Base-by-base conservation (phyloP, 92 coral and sea anemone genomes). In the Plumapathes pennacea region DNA sequence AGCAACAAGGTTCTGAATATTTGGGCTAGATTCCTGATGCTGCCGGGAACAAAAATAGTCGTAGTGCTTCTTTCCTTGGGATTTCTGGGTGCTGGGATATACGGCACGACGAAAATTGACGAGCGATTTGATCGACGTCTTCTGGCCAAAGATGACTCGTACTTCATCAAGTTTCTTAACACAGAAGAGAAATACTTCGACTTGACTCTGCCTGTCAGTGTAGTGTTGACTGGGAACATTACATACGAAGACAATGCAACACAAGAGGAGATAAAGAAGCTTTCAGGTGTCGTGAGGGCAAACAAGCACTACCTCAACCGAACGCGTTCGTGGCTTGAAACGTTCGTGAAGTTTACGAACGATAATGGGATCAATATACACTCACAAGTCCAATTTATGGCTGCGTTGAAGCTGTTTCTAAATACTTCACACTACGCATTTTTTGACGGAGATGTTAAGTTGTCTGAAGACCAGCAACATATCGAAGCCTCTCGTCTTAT, bases 401-500 rank as follows among this genome's bases (percentile, higher is more conserved):
- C 65, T 6, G 30, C 64, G 0, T 46, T 82, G 34, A 75, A 54
- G 33, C 12, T 37, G 1, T 82, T 82, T 58, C 88, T 82, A 8
- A 30, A 40, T 6, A 25, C 46, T 11, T 83, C 83, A 11, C 25
- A 25, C 8, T 70, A 57, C 46, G 30, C 68, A 19, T 54, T 54
- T 34, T 80, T 83, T 54, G 74, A 60, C 13, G 61, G 81, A 74
- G 89, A 78, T 30, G 36, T 88, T n/a, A 50, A 67, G 24, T 54
- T 88, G 5, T 77, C 96, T 13, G 49, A 37, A 24, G 71, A 82
- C 33, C 55, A 59, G 18, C 33, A 47, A 4, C 51, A 29, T 3
- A 63, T 88, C 32, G n/a, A 6, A 19, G 96, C 89, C 14, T 77
- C 96, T 3, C 96, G 86, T 38, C 47, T 78, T 12, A 39, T 67